A percentile compares a stretch with the other conserved stretches of the same genome.
These are phyloP conservation scores for Phylloscopus trochiloides DNA, from an alignment of 2,113 vertebrate genomes.

Conservation along the genomic window DNA sequence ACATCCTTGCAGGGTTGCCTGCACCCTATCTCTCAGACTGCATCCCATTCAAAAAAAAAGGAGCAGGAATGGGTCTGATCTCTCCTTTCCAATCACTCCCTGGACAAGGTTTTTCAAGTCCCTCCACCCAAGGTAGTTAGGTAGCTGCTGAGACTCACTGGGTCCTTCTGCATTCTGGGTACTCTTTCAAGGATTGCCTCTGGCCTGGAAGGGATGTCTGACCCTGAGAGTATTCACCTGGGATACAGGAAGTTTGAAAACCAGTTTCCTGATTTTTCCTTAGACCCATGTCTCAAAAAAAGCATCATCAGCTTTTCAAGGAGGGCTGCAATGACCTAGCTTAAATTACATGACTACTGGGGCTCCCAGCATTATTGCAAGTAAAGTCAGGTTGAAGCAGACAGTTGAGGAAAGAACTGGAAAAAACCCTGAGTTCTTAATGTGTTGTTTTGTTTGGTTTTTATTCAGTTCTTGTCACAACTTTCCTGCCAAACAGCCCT, in stretches of 20 bases:
- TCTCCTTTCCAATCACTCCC: neutral
- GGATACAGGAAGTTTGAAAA: neutral
- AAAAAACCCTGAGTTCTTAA: accelerated
- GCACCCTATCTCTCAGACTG: neutral
- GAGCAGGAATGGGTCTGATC: neutral
- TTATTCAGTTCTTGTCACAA: neutral
- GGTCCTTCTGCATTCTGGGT: neutral
- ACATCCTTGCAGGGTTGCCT: neutral
- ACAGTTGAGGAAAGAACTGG: neutral
- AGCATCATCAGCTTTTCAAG: neutral
- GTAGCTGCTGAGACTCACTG: neutral
- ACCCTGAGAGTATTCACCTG: neutral
- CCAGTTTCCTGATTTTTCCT: neutral
- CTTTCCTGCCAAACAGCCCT: neutral
- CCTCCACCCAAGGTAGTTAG: neutral
- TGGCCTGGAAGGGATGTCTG: neutral
- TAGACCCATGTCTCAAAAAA: neutral
- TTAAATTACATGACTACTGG: neutral
- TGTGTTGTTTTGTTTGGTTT: neutral
- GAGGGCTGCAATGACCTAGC: neutral
- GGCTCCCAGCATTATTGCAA: neutral
- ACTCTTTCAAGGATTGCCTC: neutral
- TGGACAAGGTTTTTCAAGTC: neutral
- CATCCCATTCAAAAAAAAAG: neutral
- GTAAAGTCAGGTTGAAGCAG: neutral